Evolutionary conservation across 2,888 invertebrate species (phyloP).

Genomic region (Globia sparganii): DNA sequence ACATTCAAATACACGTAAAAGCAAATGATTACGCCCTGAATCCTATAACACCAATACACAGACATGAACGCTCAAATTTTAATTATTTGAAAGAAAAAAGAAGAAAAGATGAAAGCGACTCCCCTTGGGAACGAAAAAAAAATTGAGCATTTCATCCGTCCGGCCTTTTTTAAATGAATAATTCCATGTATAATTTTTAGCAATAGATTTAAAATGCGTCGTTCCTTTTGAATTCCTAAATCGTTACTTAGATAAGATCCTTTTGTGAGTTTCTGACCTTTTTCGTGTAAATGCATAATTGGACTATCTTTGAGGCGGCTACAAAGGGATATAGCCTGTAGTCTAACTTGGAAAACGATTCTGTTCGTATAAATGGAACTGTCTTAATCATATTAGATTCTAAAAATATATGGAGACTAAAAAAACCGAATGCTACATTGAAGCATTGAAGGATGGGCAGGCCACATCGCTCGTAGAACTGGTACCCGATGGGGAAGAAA

Average conservation of each 20-base stretch:
- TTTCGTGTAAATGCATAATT: conserved; percentile 65
- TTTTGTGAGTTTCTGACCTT: conserved; percentile 65
- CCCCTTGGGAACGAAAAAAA: conserved; percentile 69
- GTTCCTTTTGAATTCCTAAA: conserved; percentile 70
- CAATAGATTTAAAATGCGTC: conserved; percentile 74
- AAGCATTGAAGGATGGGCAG: too few species aligned
- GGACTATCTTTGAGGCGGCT: conserved; percentile 56
- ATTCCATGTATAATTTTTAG: conserved; percentile 76
- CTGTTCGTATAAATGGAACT: conserved; percentile 18
- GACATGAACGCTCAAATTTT: conserved; percentile 70
- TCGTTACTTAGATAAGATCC: conserved; percentile 64
- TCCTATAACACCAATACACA: conserved; percentile 67
- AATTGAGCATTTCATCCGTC: conserved; percentile 69
- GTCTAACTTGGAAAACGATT: conserved; percentile 29
- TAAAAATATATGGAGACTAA: background rate
- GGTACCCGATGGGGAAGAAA: too few species aligned
- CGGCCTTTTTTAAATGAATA: conserved; percentile 77
- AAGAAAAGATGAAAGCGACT: conserved; percentile 70
- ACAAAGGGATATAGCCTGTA: conserved; percentile 41
- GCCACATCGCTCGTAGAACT: too few species aligned
- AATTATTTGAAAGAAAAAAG: conserved; percentile 76
- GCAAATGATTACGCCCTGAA: conserved; percentile 43
- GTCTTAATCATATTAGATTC: conserved; percentile 12
- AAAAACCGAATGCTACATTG: background rate
- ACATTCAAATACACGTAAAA: conserved; percentile 30